Conservation (phyloP, 2,888 invertebrate species). For the Abrostola tripartita region DNA sequence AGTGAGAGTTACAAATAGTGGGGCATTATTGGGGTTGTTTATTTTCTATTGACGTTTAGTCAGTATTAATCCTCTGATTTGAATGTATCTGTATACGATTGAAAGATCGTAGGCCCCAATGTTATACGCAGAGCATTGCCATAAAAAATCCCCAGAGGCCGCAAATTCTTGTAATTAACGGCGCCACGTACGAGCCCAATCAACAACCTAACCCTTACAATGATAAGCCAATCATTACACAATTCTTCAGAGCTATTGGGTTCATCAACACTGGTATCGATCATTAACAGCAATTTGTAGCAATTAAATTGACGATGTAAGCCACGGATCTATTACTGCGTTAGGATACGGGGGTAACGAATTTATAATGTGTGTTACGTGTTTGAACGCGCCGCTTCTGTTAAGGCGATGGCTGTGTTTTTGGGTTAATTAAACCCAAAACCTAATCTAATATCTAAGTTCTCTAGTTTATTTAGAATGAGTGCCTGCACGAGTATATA, state of each 20-base stretch:
- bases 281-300: slow-evolving; percentile 75
- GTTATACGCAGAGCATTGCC: background rate
- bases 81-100: background rate
- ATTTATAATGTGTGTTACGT: slow-evolving; percentile 75
- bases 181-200: slow-evolving; percentile 42
- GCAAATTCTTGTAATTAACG: slow-evolving; percentile 30
- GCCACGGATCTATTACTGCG: slow-evolving; percentile 57
- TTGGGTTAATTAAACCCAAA: background rate
- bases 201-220: slow-evolving; percentile 42
- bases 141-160: background rate
- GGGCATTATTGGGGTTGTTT: too few relatives aligned
- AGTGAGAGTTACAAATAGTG: too few relatives aligned
- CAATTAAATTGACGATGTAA: slow-evolving; percentile 78
- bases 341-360: slow-evolving; percentile 73
- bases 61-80: too few relatives aligned
- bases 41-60: too few relatives aligned
- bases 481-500: too few relatives aligned
- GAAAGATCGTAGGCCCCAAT: background rate
- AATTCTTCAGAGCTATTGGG: slow-evolving; percentile 41
- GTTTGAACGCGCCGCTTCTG: slow-evolving; percentile 73
- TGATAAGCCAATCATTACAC: slow-evolving; percentile 40
- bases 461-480: too few relatives aligned
- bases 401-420: slow-evolving; percentile 64
- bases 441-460: too few relatives aligned
- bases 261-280: slow-evolving; percentile 63